These are phyloP conservation scores for Heterotis niloticus DNA, from an alignment of 2,113 vertebrate species.

Conservation along the genomic window DNA sequence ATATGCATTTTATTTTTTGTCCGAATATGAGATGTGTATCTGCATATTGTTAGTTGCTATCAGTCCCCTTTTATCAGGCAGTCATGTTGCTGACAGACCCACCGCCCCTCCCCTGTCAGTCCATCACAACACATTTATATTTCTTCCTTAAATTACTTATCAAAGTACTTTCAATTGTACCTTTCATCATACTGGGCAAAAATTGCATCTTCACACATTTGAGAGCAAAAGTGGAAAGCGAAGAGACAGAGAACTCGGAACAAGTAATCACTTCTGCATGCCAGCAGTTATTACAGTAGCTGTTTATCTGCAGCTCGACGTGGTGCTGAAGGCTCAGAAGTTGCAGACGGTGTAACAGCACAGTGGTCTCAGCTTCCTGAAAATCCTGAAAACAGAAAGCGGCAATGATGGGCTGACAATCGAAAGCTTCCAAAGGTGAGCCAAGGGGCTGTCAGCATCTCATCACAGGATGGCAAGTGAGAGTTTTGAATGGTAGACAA, in stretches of 20 bases:
- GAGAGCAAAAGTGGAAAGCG: neutral
- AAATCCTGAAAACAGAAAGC: neutral
- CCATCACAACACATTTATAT: neutral
- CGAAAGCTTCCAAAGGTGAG: no score
- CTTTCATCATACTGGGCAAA: neutral
- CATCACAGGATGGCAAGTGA: no score
- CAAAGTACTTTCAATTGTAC: neutral
- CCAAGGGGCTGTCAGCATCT: no score
- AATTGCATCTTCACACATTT: neutral
- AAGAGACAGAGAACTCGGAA: neutral
- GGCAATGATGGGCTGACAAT: constrained; percentile 9
- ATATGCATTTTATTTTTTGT: no score
- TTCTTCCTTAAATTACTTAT: constrained; percentile 4
- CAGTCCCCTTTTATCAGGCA: no score
- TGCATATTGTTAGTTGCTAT: neutral
- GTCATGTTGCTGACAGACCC: neutral
- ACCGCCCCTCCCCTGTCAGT: neutral
- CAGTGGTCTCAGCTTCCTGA: neutral
- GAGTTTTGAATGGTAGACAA: no score
- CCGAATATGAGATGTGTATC: neutral
- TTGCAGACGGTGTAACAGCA: neutral
- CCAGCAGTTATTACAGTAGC: neutral
- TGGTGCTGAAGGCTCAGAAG: no score
- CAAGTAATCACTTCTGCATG: neutral
- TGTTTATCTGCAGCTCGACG: neutral